phyloP scores from a whole-genome alignment of 1,140 invertebrate genomes.

The Mizuhopecten yessoensis region DNA sequence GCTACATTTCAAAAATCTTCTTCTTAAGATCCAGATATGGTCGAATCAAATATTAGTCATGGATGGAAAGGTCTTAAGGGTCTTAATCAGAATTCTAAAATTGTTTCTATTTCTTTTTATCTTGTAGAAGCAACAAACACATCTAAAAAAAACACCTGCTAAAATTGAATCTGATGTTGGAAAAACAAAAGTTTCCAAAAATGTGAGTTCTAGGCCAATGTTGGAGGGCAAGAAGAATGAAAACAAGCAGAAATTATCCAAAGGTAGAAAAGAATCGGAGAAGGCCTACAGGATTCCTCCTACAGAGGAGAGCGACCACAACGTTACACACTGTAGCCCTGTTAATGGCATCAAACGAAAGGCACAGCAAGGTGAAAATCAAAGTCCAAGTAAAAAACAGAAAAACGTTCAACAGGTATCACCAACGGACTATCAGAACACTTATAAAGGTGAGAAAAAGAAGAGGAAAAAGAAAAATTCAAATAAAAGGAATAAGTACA shows the following conservation, averaged over 20 bases:
- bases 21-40: too few relatives aligned
- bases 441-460: constrained; percentile 15
- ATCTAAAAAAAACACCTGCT: constrained; percentile 10
- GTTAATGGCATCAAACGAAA: constrained; percentile 44
- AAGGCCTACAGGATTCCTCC: neutral
- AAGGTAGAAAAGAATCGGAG: too few relatives aligned
- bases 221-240: neutral
- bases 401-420: neutral
- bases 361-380: neutral
- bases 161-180: neutral
- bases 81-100: too few relatives aligned
- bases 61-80: too few relatives aligned
- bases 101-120: neutral
- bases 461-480: constrained; percentile 65
- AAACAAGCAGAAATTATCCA: neutral
- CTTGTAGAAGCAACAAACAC: neutral
- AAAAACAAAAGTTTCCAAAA: neutral
- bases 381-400: neutral
- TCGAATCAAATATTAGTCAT: too few relatives aligned
- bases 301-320: neutral
- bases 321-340: neutral
- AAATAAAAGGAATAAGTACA: constrained; percentile 70
- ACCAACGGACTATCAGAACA: neutral
- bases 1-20: too few relatives aligned
- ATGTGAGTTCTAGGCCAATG: neutral